Conservation (phyloP, 2,888 invertebrate genomes). For the Lypha dubia region DNA sequence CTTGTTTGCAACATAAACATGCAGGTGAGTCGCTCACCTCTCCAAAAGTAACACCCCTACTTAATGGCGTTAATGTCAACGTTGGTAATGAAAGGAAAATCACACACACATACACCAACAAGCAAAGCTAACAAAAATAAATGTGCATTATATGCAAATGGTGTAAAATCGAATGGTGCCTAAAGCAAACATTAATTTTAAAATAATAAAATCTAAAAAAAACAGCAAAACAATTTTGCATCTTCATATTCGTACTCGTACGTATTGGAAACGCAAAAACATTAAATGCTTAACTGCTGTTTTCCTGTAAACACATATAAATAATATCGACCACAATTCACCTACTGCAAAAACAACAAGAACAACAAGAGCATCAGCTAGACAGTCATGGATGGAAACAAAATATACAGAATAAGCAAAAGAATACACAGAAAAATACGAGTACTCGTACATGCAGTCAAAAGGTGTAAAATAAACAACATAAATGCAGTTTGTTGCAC, state of each 20-base stretch:
- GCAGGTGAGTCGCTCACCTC: constrained; percentile 11
- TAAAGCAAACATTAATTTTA: constrained; percentile 53
- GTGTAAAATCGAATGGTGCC: constrained; percentile 33
- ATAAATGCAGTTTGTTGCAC: constrained; percentile 60
- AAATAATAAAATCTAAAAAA: constrained; percentile 53
- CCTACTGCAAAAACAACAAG: constrained; percentile 7
- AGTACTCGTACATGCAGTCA: constrained; percentile 38
- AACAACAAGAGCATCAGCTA: constrained; percentile 4
- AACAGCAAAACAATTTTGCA: constrained; percentile 64
- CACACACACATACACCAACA: background rate
- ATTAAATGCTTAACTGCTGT: constrained; percentile 58
- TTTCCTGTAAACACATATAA: constrained; percentile 53
- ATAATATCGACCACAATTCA: constrained; percentile 48
- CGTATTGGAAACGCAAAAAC: constrained; percentile 34
- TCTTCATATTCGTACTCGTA: constrained; percentile 33
- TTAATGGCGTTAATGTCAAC: constrained; percentile 18
- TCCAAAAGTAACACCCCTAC: constrained; percentile 26
- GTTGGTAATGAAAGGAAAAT: background rate
- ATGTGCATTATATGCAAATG: constrained; percentile 47
- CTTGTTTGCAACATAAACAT: constrained; percentile 53
- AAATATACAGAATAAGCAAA: constrained; percentile 48
- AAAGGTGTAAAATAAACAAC: constrained; percentile 67
- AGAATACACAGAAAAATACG: constrained; percentile 25
- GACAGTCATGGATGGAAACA: constrained; percentile 16
- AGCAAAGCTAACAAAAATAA: constrained; percentile 3